Conservation (phyloP, 2,888 invertebrate genomes). For the Amphipyra berbera region DNA sequence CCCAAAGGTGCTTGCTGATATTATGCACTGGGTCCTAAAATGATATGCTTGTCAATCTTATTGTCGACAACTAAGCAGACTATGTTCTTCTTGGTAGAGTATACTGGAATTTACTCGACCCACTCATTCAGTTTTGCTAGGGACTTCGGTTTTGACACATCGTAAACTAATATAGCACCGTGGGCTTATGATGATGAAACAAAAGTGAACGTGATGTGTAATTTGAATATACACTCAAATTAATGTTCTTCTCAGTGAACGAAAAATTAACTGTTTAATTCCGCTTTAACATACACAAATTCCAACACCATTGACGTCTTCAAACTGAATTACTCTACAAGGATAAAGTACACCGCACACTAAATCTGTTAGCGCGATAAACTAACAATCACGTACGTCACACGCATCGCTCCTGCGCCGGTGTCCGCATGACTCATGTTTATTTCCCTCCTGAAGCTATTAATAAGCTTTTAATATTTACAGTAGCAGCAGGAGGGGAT, state of each 20-base stretch:
- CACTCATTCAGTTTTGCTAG: no score
- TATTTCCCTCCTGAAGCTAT: slow-evolving; percentile 5
- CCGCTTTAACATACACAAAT: background rate
- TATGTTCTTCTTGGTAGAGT: no score
- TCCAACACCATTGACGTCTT: slow-evolving; percentile 11
- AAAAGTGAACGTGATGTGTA: no score
- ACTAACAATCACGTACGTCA: slow-evolving; percentile 19
- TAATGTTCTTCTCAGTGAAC: background rate
- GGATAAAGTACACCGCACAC: slow-evolving; percentile 6
- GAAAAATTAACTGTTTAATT: background rate
- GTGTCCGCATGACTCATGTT: slow-evolving; percentile 1
- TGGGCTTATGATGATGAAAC: no score
- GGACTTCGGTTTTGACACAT: no score
- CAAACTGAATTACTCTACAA: slow-evolving; percentile 2
- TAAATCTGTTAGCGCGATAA: slow-evolving; percentile 14
- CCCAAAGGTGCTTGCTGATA: no score
- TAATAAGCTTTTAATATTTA: slow-evolving; percentile 8
- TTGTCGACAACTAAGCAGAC: no score
- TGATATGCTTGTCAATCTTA: no score
- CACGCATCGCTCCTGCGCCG: slow-evolving; percentile 11
- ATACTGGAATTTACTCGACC: no score
- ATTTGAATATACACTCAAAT: no score
- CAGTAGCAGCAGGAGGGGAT: background rate
- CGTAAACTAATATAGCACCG: no score
- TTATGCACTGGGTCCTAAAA: no score